Conservation (phyloP, 2,888 invertebrate genomes). For the Ametastegia equiseti region DNA sequence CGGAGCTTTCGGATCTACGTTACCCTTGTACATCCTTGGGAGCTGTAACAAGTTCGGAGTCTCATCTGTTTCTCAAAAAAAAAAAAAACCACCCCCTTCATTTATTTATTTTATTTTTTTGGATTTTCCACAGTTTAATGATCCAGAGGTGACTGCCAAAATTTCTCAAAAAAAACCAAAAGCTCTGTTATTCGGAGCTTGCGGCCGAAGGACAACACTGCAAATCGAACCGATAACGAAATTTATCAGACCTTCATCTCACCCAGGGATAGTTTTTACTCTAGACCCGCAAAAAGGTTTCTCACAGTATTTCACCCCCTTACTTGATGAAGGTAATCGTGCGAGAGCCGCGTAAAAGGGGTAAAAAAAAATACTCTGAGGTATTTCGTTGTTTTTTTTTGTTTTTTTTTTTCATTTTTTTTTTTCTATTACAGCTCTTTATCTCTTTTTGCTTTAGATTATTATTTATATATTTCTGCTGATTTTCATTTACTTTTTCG, state of each 20-base stretch:
- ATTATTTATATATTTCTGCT: no score
- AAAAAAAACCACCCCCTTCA: background rate
- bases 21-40: background rate
- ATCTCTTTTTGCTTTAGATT: no score
- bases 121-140: background rate
- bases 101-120: background rate
- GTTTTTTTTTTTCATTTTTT: no score
- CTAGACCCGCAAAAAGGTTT: no score
- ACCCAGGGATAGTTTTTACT: no score
- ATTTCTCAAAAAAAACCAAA: background rate
- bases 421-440: no score
- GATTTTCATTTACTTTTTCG: no score
- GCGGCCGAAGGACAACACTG: background rate
- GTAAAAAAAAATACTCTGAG: background rate
- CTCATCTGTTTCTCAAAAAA: background rate
- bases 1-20: conserved; percentile 44
- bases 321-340: background rate
- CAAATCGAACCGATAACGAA: background rate
- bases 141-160: background rate
- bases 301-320: background rate
- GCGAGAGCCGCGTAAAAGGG: background rate
- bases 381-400: background rate
- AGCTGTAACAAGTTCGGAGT: background rate
- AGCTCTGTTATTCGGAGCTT: background rate
- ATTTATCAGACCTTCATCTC: no score